Conservation (phyloP, 2,113 vertebrate genomes). For the Bagarius yarrelli region DNA sequence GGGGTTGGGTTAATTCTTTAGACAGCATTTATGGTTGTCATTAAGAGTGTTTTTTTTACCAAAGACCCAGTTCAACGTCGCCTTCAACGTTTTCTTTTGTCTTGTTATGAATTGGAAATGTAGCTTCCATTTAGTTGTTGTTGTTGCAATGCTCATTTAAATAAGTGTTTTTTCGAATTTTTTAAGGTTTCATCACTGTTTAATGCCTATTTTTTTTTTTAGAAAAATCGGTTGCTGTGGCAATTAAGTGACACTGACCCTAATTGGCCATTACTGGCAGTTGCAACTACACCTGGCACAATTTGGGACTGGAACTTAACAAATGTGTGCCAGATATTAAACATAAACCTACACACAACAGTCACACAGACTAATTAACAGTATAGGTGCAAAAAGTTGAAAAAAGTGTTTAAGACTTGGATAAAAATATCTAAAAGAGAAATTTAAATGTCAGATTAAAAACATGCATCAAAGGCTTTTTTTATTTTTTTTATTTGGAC, state of each 20-base stretch:
- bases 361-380: background rate
- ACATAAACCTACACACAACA: conserved; percentile 1
- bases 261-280: background rate
- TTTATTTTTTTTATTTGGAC: too few species aligned
- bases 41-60: background rate
- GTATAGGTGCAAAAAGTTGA: background rate
- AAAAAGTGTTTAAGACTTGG: background rate
- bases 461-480: background rate
- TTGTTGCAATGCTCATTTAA: background rate
- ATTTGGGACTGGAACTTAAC: background rate
- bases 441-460: background rate
- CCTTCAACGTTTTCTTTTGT: too few species aligned
- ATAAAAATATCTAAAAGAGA: background rate
- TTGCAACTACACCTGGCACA: background rate
- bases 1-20: too few species aligned
- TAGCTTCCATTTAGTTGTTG: too few species aligned
- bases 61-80: background rate
- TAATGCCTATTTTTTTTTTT: background rate
- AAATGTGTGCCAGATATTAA: background rate
- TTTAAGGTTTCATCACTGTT: background rate
- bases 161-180: background rate
- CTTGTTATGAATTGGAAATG: background rate
- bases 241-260: conserved; percentile 19
- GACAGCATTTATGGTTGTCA: background rate
- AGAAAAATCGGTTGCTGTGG: conserved; percentile 16